Conservation (phyloP, 2,113 vertebrate species). For the Raja brachyura region DNA sequence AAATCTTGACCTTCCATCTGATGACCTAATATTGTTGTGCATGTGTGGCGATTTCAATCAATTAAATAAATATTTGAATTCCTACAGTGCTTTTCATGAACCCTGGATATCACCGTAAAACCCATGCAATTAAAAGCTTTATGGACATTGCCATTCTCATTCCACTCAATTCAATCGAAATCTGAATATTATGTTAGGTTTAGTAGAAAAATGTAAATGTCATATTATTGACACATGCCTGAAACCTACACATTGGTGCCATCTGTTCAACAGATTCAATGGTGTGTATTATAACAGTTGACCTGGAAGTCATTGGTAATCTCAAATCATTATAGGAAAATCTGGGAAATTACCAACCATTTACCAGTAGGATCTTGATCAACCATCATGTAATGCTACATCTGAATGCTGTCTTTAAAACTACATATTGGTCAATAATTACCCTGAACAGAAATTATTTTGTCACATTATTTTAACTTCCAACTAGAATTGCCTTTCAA, state of each 20-base stretch:
- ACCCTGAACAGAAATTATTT: not conserved
- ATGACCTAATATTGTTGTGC: not conserved
- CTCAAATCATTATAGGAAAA: not conserved
- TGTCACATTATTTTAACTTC: not conserved
- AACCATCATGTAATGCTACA: not conserved
- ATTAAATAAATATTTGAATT: not conserved
- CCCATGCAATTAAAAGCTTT: not conserved
- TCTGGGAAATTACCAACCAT: not conserved
- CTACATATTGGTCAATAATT: not conserved
- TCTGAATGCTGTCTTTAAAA: not conserved
- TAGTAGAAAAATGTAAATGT: not conserved
- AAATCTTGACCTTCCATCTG: not conserved
- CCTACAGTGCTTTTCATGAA: not conserved
- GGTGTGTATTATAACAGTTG: not conserved
- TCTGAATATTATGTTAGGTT: not conserved
- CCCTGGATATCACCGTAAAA: not conserved
- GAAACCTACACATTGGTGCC: not conserved
- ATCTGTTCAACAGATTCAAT: not conserved
- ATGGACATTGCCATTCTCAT: not conserved
- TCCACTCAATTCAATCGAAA: not conserved
- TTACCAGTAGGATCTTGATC: not conserved
- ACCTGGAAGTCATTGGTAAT: not conserved
- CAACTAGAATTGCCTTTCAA: not conserved
- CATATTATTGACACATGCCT: not conserved
- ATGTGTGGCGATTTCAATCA: not conserved